Conservation (phyloP, 2,888 invertebrate species). For the Zeuzera pyrina region DNA sequence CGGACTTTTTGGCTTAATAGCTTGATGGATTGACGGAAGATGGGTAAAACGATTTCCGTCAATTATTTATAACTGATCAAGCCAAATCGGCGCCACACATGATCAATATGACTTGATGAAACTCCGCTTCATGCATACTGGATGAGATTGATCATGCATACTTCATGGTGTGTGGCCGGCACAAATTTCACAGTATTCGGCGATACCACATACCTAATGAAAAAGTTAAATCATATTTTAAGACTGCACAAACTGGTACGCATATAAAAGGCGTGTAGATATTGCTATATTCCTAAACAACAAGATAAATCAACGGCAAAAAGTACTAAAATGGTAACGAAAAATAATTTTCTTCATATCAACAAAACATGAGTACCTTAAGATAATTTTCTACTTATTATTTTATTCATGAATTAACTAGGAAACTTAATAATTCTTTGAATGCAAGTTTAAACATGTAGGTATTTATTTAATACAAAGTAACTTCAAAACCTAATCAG, state of each 20-base stretch:
- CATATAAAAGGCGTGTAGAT: not conserved
- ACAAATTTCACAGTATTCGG: not conserved
- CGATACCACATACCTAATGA: not conserved
- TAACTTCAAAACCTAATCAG: not conserved
- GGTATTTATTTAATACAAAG: not conserved
- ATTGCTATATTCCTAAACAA: not conserved
- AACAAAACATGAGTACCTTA: not conserved
- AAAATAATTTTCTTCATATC: not conserved
- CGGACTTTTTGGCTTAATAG: no score
- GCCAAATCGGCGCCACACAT: no score
- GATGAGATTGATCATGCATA: no score
- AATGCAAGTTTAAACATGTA: not conserved
- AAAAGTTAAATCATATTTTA: not conserved
- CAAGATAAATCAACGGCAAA: not conserved
- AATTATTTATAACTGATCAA: no score
- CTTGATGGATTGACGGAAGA: no score
- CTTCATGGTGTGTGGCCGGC: no score
- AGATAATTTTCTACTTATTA: not conserved
- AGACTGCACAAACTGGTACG: not conserved
- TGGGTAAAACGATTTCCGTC: no score
- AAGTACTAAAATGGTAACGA: not conserved
- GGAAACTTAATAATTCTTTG: constrained; percentile 1
- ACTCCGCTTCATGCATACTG: no score
- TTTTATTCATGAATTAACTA: constrained; percentile 1
- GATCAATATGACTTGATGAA: no score